These are phyloP conservation scores for Thymallus thymallus DNA, from an alignment of 2,113 vertebrate genomes.

Conservation along the genomic window DNA sequence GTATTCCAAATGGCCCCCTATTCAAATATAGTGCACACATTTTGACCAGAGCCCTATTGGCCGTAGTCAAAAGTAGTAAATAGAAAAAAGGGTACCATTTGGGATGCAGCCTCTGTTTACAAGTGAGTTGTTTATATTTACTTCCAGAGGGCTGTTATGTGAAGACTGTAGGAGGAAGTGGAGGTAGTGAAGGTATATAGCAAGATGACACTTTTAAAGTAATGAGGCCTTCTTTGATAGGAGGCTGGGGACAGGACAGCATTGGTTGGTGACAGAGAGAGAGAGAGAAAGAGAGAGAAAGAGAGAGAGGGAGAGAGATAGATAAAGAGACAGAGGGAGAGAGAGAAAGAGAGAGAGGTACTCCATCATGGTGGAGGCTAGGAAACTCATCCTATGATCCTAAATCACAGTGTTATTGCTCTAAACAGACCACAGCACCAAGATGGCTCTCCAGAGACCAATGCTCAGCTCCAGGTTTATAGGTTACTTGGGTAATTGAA, in stretches of 20 bases:
- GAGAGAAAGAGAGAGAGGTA: not conserved
- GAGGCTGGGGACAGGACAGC: slow-evolving; percentile 39
- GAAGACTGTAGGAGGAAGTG: slow-evolving; percentile 34
- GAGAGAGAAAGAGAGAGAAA: not conserved
- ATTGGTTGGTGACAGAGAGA: slow-evolving; percentile 44
- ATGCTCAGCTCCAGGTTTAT: slow-evolving; percentile 57
- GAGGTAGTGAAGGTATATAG: slow-evolving; percentile 18
- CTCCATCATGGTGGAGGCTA: slow-evolving; percentile 49
- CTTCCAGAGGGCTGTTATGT: slow-evolving; percentile 38
- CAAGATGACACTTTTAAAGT: slow-evolving; percentile 39
- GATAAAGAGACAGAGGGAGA: not conserved
- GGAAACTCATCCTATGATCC: slow-evolving; percentile 39
- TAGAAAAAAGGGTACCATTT: too few species aligned
- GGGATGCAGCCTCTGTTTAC: slow-evolving; percentile 9
- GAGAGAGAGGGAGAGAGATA: not conserved
- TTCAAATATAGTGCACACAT: not conserved
- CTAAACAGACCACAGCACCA: slow-evolving; percentile 25
- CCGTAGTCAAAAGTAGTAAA: too few species aligned
- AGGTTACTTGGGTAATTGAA: slow-evolving; percentile 64
- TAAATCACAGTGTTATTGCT: slow-evolving; percentile 66
- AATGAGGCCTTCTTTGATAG: slow-evolving; percentile 54
- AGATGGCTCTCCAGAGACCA: slow-evolving; percentile 50
- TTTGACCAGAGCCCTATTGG: too few species aligned
- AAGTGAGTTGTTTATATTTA: slow-evolving; percentile 59
- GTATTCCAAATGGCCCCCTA: not conserved